Evolutionary conservation across 2,888 invertebrate genomes (phyloP).

Genomic region (Argyra leucocephala): DNA sequence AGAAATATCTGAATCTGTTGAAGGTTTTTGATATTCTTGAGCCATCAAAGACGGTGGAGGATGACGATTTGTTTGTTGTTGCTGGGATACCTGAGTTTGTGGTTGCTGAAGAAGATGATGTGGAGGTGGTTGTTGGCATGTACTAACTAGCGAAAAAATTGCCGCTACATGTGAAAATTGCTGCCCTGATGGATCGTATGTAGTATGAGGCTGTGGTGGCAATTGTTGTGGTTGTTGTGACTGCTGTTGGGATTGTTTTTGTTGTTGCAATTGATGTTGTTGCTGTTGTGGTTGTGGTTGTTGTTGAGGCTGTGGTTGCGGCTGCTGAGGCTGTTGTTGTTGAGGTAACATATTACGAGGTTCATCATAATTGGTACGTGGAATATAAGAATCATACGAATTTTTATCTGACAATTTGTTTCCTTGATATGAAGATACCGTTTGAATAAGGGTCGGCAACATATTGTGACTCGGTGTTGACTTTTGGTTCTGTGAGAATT

Average conservation of each 20-base stretch:
- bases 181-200: neutral
- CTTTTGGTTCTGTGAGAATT: constrained; percentile 19
- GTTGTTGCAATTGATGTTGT: constrained; percentile 25
- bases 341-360: constrained; percentile 15
- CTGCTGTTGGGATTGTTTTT: constrained; percentile 40
- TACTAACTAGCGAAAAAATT: neutral
- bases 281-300: constrained; percentile 28
- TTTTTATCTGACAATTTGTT: constrained; percentile 16
- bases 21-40: constrained; percentile 19
- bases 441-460: neutral
- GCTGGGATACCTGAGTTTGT: constrained; percentile 44
- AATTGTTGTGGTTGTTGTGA: constrained; percentile 43
- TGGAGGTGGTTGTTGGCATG: constrained; percentile 38
- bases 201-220: neutral
- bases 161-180: neutral
- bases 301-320: constrained; percentile 19
- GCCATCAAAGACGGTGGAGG: constrained; percentile 12
- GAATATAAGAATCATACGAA: constrained; percentile 16
- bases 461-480: constrained; percentile 8
- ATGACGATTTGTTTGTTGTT: constrained; percentile 20
- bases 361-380: constrained; percentile 18
- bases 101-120: constrained; percentile 42
- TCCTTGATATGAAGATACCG: constrained; percentile 17
- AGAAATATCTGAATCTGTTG: neutral
- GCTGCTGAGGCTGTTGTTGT: constrained; percentile 21